Base-by-base conservation (phyloP, 2,888 invertebrate species). In the Piscicola geometra region DNA sequence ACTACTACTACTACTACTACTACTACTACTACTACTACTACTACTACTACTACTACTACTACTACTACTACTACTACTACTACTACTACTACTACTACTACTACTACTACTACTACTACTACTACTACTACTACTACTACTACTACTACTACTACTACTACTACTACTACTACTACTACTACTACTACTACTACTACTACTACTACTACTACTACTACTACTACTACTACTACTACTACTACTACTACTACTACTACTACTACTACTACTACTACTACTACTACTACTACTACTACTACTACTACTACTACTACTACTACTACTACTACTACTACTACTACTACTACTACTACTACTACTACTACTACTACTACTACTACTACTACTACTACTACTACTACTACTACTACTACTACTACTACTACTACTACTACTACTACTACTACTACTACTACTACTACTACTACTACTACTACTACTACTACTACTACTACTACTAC, bases 331-430 rank as follows among this genome's bases (percentile, higher is more conserved):
- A 41, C 5, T 41, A 41, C 41, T 41, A 41, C 41, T 41, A 41
- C 41, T 41, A 41, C 41, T 41, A 41, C 41, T 41, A 41, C 5
- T 41, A 41, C 41, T 41, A 41, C 41, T 41, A 41, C 70, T 36
- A 70, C 35, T 25, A 41, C 41, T 36, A 75, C 75, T 35, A 74
- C 70, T 33, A 75, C 75, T 75, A 75, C 75, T 75, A 75, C 75
- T 75, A 75, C 75, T 75, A 75, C 75, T 47, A 75, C 75, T 41
- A 75, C 75, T 47, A 75, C 75, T 75, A 75, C 74, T 75, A 75
- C 75, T 75, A 75, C 75, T 75, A 75, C 75, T 75, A 75, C 75
- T 75, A 75, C 75, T 75, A 75, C 75, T 75, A 75, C 75, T 75
- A 75, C 75, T 75, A 47, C 75, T 75, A 47, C 75, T 75, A 47